Conservation (phyloP, 53 echinoderm and acorn worm genomes). For the Temnopleurus reevesii region DNA sequence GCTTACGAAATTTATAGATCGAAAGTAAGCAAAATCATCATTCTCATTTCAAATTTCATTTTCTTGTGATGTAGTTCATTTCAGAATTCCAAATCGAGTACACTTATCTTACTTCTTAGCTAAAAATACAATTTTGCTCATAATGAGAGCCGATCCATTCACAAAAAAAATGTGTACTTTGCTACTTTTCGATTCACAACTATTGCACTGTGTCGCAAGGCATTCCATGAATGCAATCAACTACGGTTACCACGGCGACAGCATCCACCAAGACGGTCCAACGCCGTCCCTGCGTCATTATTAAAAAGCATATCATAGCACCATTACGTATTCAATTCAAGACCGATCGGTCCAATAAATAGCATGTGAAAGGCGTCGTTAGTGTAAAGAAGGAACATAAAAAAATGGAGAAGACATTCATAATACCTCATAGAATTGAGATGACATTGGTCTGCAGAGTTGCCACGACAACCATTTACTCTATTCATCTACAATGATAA, state of each 20-base stretch:
- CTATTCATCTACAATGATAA: background rate
- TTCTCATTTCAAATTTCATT: background rate
- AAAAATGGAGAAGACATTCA: background rate
- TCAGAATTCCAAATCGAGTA: background rate
- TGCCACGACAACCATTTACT: background rate
- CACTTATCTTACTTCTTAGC: background rate
- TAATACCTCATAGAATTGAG: background rate
- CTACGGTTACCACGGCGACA: slow-evolving; percentile 9
- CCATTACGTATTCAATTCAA: slow-evolving; percentile 32
- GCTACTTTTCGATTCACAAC: background rate
- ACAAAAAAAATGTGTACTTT: background rate
- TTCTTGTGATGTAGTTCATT: background rate
- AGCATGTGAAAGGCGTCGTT: slow-evolving; percentile 15
- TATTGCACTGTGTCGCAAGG: slow-evolving; percentile 39
- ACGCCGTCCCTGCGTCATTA: background rate
- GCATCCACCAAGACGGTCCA: background rate
- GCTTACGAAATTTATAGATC: background rate
- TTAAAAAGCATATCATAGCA: background rate
- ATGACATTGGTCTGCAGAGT: background rate
- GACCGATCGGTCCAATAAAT: slow-evolving; percentile 31
- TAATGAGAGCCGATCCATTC: background rate
- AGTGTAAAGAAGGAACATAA: background rate
- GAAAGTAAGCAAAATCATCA: background rate
- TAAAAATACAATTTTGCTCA: background rate
- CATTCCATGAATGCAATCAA: slow-evolving; percentile 15